phyloP scores from a whole-genome alignment of 35 echinoderm and acorn worm genomes.

The Ophioderma brevispina region DNA sequence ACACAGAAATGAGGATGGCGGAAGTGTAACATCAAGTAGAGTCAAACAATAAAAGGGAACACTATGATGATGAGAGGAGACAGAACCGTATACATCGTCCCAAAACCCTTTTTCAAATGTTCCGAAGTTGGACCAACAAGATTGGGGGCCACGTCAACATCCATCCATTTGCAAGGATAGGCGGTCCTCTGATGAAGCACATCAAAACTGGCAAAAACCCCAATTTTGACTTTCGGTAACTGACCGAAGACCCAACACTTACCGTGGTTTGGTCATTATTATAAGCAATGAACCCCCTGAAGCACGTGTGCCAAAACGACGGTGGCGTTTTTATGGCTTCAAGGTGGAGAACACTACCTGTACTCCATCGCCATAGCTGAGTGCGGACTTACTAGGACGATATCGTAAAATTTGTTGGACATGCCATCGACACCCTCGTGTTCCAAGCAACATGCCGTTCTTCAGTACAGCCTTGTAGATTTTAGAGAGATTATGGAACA shows the following conservation, averaged over 20 bases:
- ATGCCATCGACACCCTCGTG: slow-evolving; percentile 97
- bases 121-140: neutral
- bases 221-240: slow-evolving; percentile 81
- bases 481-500: slow-evolving; percentile 69
- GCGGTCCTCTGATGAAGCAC: neutral
- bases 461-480: slow-evolving; percentile 84
- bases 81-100: neutral
- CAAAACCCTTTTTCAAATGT: slow-evolving; percentile 24
- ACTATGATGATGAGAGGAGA: slow-evolving; percentile 67
- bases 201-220: slow-evolving; percentile 77
- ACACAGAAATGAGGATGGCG: slow-evolving; percentile 4
- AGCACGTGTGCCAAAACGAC: slow-evolving; percentile 79
- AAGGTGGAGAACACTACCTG: slow-evolving; percentile 79
- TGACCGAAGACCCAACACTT: slow-evolving; percentile 97
- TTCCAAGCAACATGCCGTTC: slow-evolving; percentile 92
- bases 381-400: slow-evolving; percentile 87
- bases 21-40: neutral
- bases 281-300: slow-evolving; percentile 98
- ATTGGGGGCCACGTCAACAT: neutral
- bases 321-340: slow-evolving; percentile 94
- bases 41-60: slow-evolving; percentile 82
- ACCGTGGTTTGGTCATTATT: slow-evolving; percentile 88
- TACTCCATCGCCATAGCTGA: slow-evolving; percentile 88
- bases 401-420: slow-evolving; percentile 87
- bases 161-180: neutral